These are phyloP conservation scores for Physeter macrocephalus DNA, from an alignment of 2,113 vertebrate genomes.

Conservation along the genomic window DNA sequence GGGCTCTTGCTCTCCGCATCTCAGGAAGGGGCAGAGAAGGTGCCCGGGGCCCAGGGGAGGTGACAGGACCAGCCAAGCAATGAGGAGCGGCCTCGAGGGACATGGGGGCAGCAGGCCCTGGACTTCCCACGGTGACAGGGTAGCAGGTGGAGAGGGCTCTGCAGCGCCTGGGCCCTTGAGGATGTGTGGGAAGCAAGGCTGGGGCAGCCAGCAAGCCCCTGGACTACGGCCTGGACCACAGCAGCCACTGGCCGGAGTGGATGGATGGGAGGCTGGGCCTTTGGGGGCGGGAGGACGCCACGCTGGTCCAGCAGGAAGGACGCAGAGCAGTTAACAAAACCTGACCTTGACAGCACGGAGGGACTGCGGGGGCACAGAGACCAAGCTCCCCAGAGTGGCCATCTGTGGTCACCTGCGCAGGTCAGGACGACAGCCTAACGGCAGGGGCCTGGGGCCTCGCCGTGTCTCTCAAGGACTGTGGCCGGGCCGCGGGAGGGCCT, in stretches of 20 bases:
- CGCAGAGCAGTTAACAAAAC: background rate
- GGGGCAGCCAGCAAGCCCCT: too few species aligned
- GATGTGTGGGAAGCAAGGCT: too few species aligned
- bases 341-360: background rate
- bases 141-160: accelerated
- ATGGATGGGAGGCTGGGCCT: too few species aligned
- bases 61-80: background rate
- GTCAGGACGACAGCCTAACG: background rate
- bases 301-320: background rate
- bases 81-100: accelerated
- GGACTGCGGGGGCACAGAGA: background rate
- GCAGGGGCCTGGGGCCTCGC: background rate
- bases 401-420: too few species aligned
- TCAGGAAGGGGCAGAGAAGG: background rate
- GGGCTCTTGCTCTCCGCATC: accelerated
- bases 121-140: accelerated
- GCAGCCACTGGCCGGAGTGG: too few species aligned
- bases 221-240: too few species aligned
- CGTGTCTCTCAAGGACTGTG: background rate
- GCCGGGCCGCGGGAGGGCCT: too few species aligned
- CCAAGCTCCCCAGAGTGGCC: accelerated
- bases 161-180: background rate
- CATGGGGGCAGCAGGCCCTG: accelerated
- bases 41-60: background rate
- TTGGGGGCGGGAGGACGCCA: too few species aligned